Conservation (phyloP, 2,797 vertebrate genomes). For the Synaphobranchus kaupii region DNA sequence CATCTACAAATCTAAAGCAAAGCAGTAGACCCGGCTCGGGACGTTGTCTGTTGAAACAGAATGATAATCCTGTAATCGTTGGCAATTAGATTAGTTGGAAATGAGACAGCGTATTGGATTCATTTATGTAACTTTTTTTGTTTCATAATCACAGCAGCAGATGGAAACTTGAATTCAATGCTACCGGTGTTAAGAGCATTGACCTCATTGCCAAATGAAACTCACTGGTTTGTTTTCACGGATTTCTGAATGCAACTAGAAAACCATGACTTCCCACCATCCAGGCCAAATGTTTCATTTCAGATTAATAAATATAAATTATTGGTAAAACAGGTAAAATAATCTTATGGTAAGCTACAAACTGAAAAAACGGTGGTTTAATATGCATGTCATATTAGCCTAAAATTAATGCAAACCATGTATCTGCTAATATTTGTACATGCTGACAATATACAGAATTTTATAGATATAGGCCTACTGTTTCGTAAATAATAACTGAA, state of each 20-base stretch:
- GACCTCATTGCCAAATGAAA: background rate
- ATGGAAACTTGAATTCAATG: background rate
- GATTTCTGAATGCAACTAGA: background rate
- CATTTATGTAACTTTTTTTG: conserved; percentile 19
- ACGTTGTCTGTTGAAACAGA: conserved; percentile 22
- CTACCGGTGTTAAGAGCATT: background rate
- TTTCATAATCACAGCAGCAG: background rate
- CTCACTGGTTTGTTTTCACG: background rate
- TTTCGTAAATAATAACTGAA: background rate
- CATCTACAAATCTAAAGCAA: background rate
- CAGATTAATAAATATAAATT: background rate
- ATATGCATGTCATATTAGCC: background rate
- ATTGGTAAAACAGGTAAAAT: background rate
- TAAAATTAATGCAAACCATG: background rate
- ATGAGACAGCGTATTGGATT: conserved; percentile 47
- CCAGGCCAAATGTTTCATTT: background rate
- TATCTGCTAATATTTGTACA: background rate
- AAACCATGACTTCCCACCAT: background rate
- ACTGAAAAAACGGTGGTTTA: background rate
- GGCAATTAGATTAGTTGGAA: conserved; percentile 52
- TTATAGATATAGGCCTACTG: background rate
- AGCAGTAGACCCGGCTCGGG: background rate
- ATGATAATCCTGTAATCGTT: conserved; percentile 54
- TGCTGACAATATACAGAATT: background rate
- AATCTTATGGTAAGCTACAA: background rate